Base-by-base conservation (phyloP, 2,888 invertebrate genomes). In the Tiliacea aurago region DNA sequence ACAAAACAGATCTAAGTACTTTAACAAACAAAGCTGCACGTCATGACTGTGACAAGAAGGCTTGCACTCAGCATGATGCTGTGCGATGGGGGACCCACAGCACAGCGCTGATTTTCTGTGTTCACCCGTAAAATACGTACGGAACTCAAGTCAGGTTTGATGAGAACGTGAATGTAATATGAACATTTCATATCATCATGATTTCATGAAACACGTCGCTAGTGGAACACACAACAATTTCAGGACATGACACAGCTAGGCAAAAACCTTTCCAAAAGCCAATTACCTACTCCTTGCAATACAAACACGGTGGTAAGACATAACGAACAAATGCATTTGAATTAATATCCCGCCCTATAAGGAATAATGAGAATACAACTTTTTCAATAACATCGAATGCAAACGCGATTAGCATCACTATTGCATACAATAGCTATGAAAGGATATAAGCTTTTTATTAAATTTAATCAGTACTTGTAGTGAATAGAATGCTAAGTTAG, bases 341-440 rank as follows among this genome's bases (percentile, higher is more conserved):
- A 86, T 82, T 78, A 75, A 82, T 75, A 65, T 68, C 59, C 37
- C 15, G 20, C 78, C 75, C 33, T 80, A 74, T 62, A 84, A 15
- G 80, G 86, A 28, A 55, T 82, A 82, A 80, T 82, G 73, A 76
- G 76, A 72, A 72, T 63, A 72, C 73, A 45, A 65, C 23, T 80
- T 76, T 81, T 86, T 78, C 71, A 64, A 80, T 58, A 74, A 78
- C 65, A 51, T 62, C 59, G 11, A 63, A 33, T 67, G n/a, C 45
- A n/a, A 37, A 59, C 18, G 64, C 59, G 67, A 72, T 80, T 77
- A 80, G 13, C 73, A 76, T 74, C 64, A 18, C 15, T 65, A 67
- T 33, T 74, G 71, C 61, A 73, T 71, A 80, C 80, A 83, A 84
- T 75, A 59, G 66, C 55, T 65, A 53, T 33, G 59, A 66, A 75